Base-by-base conservation (phyloP, 2,888 invertebrate genomes). In the Caenorhabditis becei region DNA sequence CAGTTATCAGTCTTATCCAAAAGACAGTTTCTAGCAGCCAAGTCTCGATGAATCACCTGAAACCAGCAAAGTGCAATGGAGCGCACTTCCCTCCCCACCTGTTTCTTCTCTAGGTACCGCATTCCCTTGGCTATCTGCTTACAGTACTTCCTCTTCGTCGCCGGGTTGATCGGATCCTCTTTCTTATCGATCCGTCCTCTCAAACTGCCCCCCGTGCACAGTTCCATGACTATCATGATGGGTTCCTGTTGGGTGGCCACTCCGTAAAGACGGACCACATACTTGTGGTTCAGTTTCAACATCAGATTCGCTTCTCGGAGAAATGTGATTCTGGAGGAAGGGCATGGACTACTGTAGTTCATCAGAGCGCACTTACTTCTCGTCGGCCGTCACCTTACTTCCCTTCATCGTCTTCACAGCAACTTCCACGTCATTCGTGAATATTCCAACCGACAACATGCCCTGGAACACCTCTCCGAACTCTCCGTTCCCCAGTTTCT, bases 191-290 rank as follows among this genome's bases (percentile, higher is more conserved):
- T 53, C 59, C 66, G 47, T 7, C 51, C 65, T 32, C 80, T 51
- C 28, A 87, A 69, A 63, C 83, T 81, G 28, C 87, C 86, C 2
- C 83, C 86, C 0, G 80, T 51, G 10, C 84, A 86, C 44, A 83
- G 32, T 47, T 87, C 88, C 88, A 88, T 88, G 24, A 87, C 86
- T 41, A 88, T 88, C 86, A 88, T 87, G 14, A 88, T 86, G 56
- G 88, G 88, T 47, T 87, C 78, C 51, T 81, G 83, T 62, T 84
- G 86, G 4, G 86, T 83, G 24, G 87, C 86, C 14, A 88, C 86
- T 4, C 88, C 88, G 65, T 83, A 85, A 24, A 88, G 70, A 18
- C 82, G 79, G 18, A 87, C 80, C 23, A 88, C 83, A 54, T 87
- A 71, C 56, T 83, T 75, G 58, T 88, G 88, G 24, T 83, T 81